These are phyloP conservation scores for Protonibea diacanthus DNA, from an alignment of 2,797 vertebrate species.

Conservation along the genomic window DNA sequence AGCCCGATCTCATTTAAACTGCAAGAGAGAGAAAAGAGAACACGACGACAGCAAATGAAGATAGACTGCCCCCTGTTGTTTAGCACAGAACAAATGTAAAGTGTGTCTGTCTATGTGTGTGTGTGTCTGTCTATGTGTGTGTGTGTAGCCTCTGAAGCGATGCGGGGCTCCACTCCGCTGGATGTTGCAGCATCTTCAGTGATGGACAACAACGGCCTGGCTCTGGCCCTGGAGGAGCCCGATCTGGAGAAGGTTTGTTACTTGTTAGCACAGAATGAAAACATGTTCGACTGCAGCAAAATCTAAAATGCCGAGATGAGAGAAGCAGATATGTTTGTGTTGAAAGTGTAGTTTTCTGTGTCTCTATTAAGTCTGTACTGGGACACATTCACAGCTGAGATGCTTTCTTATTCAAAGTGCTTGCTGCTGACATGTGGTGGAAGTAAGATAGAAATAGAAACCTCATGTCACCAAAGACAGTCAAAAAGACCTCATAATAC, in stretches of 20 bases:
- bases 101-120: not conserved
- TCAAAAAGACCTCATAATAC: conserved; percentile 40
- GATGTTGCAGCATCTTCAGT: conserved; percentile 98
- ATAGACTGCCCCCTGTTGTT: conserved; percentile 81
- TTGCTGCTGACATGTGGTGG: conserved; percentile 2
- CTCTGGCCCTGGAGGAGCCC: conserved; percentile 94
- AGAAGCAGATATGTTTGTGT: not conserved
- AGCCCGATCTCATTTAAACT: conserved; percentile 1
- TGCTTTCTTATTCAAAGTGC: not conserved
- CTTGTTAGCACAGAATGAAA: too few species aligned
- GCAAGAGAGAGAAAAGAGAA: not conserved
- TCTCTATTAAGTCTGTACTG: not conserved
- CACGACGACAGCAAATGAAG: conserved; percentile 14
- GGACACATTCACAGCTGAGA: not conserved
- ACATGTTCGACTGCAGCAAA: too few species aligned
- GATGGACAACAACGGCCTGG: conserved; percentile 98
- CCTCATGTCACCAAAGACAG: conserved; percentile 23
- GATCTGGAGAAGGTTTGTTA: conserved; percentile 93
- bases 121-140: conserved; percentile 14
- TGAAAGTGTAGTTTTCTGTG: not conserved
- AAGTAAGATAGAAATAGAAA: conserved; percentile 21
- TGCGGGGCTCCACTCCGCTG: conserved; percentile 97
- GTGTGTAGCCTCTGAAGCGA: conserved; percentile 92
- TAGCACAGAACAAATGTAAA: conserved; percentile 14
- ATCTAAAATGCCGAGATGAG: not conserved